Percentiles rank a stretch among this genome's conserved stretches.
Conservation (phyloP, 2,113 vertebrate genomes). For the Limnothrissa miodon region DNA sequence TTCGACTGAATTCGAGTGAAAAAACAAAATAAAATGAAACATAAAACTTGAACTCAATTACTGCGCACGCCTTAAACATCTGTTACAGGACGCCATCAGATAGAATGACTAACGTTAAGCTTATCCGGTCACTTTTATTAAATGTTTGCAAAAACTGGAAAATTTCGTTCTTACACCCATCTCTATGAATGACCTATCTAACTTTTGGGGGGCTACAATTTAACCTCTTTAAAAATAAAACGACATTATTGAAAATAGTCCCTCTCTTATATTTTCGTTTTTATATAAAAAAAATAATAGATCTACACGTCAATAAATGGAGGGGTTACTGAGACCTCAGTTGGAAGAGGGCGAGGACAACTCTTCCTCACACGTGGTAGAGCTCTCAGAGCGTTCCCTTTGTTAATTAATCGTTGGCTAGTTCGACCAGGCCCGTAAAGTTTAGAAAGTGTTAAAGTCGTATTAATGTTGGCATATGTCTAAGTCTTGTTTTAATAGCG, state of each 20-base stretch:
- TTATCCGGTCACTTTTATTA: background rate
- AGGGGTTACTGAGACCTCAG: background rate
- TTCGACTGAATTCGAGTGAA: background rate
- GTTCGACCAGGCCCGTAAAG: conserved; percentile 38
- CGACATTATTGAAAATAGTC: background rate
- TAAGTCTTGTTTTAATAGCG: background rate
- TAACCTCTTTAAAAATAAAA: background rate
- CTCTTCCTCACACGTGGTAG: conserved; percentile 61
- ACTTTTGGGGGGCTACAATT: too few species aligned
- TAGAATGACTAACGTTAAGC: background rate
- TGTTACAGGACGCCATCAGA: background rate
- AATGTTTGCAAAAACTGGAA: background rate
- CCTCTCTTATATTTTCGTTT: background rate
- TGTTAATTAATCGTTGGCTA: conserved; percentile 58
- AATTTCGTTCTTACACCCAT: background rate
- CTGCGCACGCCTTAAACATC: background rate
- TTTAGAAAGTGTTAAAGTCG: background rate
- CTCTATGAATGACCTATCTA: background rate
- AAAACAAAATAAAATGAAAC: background rate
- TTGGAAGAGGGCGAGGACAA: conserved; percentile 35
- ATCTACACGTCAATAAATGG: background rate
- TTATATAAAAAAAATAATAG: background rate
- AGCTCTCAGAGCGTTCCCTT: conserved; percentile 50
- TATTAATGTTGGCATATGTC: background rate
- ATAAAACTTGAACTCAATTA: background rate